Evolutionary conservation across 2,888 invertebrate genomes (phyloP).

Genomic region (Sympetrum striolatum): DNA sequence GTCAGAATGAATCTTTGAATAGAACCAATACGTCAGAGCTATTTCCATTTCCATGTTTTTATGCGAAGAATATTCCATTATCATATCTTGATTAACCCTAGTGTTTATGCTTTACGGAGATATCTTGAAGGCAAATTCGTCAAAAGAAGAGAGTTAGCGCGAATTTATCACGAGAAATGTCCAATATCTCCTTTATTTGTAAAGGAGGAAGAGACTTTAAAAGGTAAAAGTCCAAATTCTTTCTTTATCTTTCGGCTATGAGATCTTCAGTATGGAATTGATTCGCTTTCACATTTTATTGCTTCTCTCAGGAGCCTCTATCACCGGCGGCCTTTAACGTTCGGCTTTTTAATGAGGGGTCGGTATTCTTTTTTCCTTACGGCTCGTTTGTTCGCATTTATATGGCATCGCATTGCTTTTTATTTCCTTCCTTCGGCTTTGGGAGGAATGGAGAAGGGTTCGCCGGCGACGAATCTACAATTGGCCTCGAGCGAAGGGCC

Average conservation of each 20-base stretch:
- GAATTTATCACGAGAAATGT: neutral
- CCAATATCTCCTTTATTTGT: neutral
- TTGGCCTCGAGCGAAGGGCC: neutral
- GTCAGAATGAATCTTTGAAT: too few species aligned
- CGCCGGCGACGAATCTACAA: neutral
- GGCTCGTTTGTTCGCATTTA: neutral
- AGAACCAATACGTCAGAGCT: too few species aligned
- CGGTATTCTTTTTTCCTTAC: neutral
- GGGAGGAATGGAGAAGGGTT: neutral
- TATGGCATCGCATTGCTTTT: neutral
- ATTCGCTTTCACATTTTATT: neutral
- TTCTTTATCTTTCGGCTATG: neutral
- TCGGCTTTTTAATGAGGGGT: neutral
- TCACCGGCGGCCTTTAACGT: neutral
- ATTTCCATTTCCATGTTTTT: neutral
- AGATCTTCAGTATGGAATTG: neutral
- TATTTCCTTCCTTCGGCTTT: neutral
- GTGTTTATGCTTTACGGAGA: neutral
- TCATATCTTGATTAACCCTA: neutral
- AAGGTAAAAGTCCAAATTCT: neutral
- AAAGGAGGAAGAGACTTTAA: neutral
- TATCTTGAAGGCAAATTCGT: neutral
- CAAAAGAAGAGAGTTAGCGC: neutral
- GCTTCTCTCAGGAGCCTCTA: neutral
- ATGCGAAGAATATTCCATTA: neutral